These are phyloP conservation scores for Pipra filicauda DNA, from an alignment of 2,113 vertebrate species.

Conservation along the genomic window DNA sequence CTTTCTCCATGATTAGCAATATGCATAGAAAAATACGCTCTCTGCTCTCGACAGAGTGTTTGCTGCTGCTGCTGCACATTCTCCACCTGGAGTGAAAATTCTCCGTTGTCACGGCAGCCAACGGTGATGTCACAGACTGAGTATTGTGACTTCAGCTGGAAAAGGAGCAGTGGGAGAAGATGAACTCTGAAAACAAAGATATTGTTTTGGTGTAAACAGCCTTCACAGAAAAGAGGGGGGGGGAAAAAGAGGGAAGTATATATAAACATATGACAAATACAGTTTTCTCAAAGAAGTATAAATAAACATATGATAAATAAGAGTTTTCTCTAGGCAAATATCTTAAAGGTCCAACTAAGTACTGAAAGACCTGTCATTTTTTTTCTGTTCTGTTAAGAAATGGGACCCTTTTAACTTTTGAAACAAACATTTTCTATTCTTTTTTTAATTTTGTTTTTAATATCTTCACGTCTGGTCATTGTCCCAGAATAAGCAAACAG, in stretches of 20 bases:
- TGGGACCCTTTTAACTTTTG: not conserved
- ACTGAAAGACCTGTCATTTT: not conserved
- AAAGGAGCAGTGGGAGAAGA: not conserved
- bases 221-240: not conserved
- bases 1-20: not conserved
- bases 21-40: not conserved
- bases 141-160: conserved; percentile 27
- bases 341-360: not conserved
- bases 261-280: not conserved
- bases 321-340: not conserved
- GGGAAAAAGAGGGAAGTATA: not conserved
- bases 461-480: not conserved
- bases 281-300: not conserved
- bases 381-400: not conserved
- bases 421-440: not conserved
- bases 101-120: not conserved
- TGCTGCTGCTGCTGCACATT: not conserved
- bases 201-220: conserved; percentile 22
- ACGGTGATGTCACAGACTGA: not conserved
- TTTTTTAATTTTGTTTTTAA: not conserved
- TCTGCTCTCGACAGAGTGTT: not conserved
- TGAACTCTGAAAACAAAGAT: conserved; percentile 6
- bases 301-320: not conserved
- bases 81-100: conserved; percentile 34
- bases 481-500: not conserved